Evolutionary conservation across 1,140 invertebrate genomes (phyloP), one percentile per base, ranked within the genome.

Genomic region (Musca domestica): DNA sequence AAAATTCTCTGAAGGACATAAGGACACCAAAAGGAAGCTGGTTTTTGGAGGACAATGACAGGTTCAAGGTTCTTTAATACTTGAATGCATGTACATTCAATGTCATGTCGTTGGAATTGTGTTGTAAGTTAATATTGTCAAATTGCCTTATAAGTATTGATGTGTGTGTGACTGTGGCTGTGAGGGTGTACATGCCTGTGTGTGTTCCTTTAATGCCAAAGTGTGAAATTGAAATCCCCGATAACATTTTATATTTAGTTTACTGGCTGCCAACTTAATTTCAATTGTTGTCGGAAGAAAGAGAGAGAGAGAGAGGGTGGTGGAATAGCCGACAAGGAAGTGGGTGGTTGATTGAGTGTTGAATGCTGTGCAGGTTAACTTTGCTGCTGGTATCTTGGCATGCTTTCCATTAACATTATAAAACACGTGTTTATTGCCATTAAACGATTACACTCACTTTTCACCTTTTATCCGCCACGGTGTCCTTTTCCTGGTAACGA

Each of bases 361-460:
- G 41, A 15, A 15, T 12, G 41, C 1, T n/a, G n/a, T n/a, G n/a
- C n/a, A n/a, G n/a, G n/a, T n/a, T n/a, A n/a, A 10, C 4, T 41
- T 5, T 10, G 34, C 5, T 12, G 15, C n/a, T 23, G 23, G 64
- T 63, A 46, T 5, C 23, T 23, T 6, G 17, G 20, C 2, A 41
- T 52, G 49, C 22, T 19, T 22, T 3, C 17, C 0, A 20, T 20
- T 19, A 23, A 47, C 30, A 70, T n/a, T n/a, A 22, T 5, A 22
- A 30, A 70, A 64, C 72, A 73, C 71, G 72, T 72, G 72, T 64
- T 49, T 46, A 48, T 17, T 64, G 17, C 71, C n/a, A 22, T 48
- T 67, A 70, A 68, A 68, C 69, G 9, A 19, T 41, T 46, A 65
- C 54, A 27, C 54, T 25, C 54, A 27, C 23, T 27, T 25, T 27